Evolutionary conservation across 2,113 vertebrate genomes (phyloP).

Genomic region (Callospermophilus lateralis): DNA sequence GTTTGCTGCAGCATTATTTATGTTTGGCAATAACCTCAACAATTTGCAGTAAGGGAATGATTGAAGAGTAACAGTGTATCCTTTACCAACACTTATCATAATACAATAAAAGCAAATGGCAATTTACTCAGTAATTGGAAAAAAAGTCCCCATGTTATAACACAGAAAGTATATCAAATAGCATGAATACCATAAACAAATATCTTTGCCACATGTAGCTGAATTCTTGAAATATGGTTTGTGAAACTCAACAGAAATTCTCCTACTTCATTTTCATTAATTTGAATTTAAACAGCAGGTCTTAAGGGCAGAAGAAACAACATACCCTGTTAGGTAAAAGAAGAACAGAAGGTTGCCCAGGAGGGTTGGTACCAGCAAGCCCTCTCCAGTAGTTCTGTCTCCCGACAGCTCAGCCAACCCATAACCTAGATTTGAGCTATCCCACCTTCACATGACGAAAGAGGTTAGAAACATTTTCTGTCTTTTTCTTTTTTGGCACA

Average conservation of each 20-base stretch:
- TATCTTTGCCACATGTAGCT: not conserved
- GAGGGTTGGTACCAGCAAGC: not conserved
- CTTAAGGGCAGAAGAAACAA: not conserved
- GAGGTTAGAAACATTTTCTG: not conserved
- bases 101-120: not conserved
- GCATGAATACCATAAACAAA: fast-evolving
- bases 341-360: not conserved
- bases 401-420: not conserved
- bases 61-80: not conserved
- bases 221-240: not conserved
- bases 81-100: not conserved
- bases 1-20: not conserved
- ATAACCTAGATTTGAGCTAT: too few relatives aligned
- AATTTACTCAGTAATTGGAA: not conserved
- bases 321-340: not conserved
- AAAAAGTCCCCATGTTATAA: fast-evolving
- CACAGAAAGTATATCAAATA: not conserved
- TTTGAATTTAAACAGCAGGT: not conserved
- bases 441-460: not conserved
- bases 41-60: not conserved
- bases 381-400: not conserved
- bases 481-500: too few relatives aligned
- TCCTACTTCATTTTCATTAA: not conserved
- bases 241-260: not conserved
- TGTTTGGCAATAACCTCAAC: not conserved